phyloP scores from a whole-genome alignment of 1,140 invertebrate genomes.

The Drosophila equinoxialis region DNA sequence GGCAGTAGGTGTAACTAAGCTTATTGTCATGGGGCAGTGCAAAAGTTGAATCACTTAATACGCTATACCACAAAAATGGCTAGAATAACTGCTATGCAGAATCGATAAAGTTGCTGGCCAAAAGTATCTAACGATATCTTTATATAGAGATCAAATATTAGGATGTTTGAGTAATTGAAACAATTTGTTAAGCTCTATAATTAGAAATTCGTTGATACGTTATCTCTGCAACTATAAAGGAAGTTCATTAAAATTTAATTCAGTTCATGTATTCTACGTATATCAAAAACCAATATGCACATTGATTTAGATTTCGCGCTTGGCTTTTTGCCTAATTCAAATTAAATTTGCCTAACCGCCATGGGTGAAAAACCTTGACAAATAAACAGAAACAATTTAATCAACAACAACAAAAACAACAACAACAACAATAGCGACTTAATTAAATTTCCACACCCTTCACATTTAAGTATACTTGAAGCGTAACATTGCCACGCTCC shows the following conservation, averaged over 20 bases:
- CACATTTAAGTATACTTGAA: conserved; percentile 35
- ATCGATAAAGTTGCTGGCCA: background rate
- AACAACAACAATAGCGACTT: conserved; percentile 34
- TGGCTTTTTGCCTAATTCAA: background rate
- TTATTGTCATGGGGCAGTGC: conserved; percentile 8
- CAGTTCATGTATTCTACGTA: background rate
- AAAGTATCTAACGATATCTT: background rate
- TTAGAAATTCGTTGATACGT: too few species aligned
- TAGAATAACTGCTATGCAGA: background rate
- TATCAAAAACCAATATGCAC: background rate
- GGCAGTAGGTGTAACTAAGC: conserved; percentile 8
- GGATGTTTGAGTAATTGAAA: too few species aligned
- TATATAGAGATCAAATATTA: too few species aligned
- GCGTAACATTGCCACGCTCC: conserved; percentile 31
- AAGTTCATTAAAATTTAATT: background rate
- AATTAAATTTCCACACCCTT: conserved; percentile 55
- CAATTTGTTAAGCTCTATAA: too few species aligned
- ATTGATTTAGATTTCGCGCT: background rate
- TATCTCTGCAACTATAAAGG: background rate
- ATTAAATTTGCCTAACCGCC: conserved; percentile 1
- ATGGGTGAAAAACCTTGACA: conserved; percentile 16
- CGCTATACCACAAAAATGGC: background rate
- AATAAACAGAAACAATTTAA: conserved; percentile 55
- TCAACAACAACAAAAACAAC: conserved; percentile 36
- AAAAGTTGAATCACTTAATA: conserved; percentile 8